Conservation (phyloP, 2,888 invertebrate species). For the Entomobrya multifasciata region DNA sequence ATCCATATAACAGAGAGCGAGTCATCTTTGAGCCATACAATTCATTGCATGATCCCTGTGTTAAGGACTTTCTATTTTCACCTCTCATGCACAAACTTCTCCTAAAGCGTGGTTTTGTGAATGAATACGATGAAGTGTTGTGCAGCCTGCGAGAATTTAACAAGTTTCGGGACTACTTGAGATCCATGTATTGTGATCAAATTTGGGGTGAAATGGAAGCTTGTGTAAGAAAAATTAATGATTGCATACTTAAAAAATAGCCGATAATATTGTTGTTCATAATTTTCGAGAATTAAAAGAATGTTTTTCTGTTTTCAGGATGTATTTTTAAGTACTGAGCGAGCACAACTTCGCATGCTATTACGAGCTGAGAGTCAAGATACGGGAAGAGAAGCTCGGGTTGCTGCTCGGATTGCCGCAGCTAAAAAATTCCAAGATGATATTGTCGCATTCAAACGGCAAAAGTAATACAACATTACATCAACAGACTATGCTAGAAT, state of each 20-base stretch:
- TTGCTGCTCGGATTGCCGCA: constrained; percentile 23
- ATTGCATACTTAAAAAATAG: no score
- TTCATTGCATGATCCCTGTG: constrained; percentile 75
- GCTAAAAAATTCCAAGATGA: constrained; percentile 40
- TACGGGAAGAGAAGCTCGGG: constrained; percentile 1
- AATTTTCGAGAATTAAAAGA: background rate
- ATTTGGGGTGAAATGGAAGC: constrained; percentile 33
- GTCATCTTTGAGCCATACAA: constrained; percentile 68
- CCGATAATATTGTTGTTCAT: no score
- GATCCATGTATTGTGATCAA: constrained; percentile 62
- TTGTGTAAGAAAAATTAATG: constrained; percentile 5
- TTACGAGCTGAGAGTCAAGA: constrained; percentile 5
- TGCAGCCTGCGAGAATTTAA: constrained; percentile 74
- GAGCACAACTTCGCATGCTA: constrained; percentile 34
- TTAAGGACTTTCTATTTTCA: constrained; percentile 51
- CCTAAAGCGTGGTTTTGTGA: constrained; percentile 70
- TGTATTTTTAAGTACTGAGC: constrained; percentile 12
- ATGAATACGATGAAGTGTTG: constrained; percentile 71
- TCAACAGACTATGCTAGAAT: no score
- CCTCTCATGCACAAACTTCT: constrained; percentile 62
- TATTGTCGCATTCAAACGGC: constrained; percentile 15
- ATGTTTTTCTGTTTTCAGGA: constrained; percentile 33
- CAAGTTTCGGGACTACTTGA: constrained; percentile 72
- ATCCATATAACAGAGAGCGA: constrained; percentile 62
- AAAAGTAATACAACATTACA: constrained; percentile 38